Conservation (phyloP, 1,140 invertebrate genomes). For the Ips nitidus region DNA sequence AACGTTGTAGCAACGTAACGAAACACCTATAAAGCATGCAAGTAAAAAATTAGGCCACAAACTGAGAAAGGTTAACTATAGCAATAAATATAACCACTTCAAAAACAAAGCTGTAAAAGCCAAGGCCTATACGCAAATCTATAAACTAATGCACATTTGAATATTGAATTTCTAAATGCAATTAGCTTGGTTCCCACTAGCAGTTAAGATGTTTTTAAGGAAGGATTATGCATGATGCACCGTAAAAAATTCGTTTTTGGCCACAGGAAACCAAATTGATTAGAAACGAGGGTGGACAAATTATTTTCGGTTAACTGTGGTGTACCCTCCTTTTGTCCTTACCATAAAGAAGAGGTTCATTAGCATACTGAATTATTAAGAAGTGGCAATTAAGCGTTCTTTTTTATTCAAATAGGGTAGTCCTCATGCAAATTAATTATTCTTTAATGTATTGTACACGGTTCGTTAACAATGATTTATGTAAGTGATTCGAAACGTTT, state of each 20-base stretch:
- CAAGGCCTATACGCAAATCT: background rate
- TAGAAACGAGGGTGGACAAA: conserved; percentile 34
- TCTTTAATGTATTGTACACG: conserved; percentile 29
- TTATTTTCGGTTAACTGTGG: conserved; percentile 33
- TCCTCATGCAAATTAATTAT: conserved; percentile 32
- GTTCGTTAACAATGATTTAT: conserved; percentile 28
- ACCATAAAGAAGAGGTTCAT: conserved; percentile 36
- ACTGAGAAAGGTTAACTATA: conserved; percentile 1
- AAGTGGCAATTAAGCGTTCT: conserved; percentile 34
- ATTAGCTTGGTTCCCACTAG: too few species aligned
- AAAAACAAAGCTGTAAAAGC: conserved; percentile 12
- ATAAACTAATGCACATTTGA: background rate
- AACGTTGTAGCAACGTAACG: too few species aligned
- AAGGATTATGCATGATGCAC: too few species aligned
- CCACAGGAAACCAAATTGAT: conserved; percentile 17
- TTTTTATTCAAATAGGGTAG: conserved; percentile 25
- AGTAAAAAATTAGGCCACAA: too few species aligned
- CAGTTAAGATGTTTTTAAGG: too few species aligned
- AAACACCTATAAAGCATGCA: too few species aligned
- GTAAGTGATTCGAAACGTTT: conserved; percentile 13
- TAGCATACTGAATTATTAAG: conserved; percentile 44
- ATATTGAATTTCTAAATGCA: too few species aligned
- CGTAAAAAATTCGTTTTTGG: background rate
- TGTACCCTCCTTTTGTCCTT: conserved; percentile 29
- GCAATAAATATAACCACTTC: background rate